Base-by-base conservation (phyloP, 2,888 invertebrate genomes). In the Temnothorax unifasciatus region DNA sequence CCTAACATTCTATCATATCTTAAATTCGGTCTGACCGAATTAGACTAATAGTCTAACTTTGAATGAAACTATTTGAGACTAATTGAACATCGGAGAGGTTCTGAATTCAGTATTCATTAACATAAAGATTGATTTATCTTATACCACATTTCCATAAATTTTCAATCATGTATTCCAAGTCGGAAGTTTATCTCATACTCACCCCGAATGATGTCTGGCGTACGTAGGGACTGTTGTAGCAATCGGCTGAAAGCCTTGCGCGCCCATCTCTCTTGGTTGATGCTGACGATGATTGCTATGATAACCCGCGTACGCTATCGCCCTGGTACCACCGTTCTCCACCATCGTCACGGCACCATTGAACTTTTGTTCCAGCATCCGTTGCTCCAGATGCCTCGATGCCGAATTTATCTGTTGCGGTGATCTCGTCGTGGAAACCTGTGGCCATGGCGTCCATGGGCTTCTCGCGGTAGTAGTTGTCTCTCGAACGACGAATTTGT, bases 151-250 rank as follows among this genome's bases (percentile, higher is more conserved):
- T 61, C 15, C 15, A 47, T 29, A 44, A 61, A 74, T 25, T 66
- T n/a, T 29, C 9, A 25, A 47, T 59, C 25, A n/a, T 25, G 18
- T 52, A 38, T 38, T 15, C 18, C 13, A 29, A 44, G 18, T 25
- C 3, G 3, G 3, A 59, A 38, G 8, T 15, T 44, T 8, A 59
- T 47, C 1, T 25, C 15, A 59, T 25, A 91, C 93, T 93, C 77
- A 94, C 94, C 94, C 94, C 69, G 93, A 85, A 85, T 94, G 94
- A 86, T 93, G 92, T 87, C 91, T 93, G 34, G 90, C 92, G 83
- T 94, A 94, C 4, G 89, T 83, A 47, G 87, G 85, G 66, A 92
- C 86, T 9, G 93, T 88, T 4, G 90, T 90, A 2, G 88, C 77
- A 18, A 79, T 64, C 63, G 81, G 89, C 44, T 90, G 89, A 81